Conservation (phyloP, 2,797 vertebrate genomes). For the Adelosebastes latens region DNA sequence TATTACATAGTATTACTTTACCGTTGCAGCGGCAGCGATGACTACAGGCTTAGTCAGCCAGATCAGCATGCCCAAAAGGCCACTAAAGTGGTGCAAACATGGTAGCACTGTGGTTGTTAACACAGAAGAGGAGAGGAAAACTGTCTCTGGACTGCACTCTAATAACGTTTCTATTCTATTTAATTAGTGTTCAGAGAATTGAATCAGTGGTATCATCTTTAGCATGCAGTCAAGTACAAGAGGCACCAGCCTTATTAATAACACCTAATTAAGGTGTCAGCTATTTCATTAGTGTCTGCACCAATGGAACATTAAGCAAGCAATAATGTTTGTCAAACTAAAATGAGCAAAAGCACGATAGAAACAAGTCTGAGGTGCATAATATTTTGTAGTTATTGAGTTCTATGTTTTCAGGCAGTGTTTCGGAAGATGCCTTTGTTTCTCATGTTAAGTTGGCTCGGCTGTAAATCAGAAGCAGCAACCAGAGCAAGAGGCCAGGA, state of each 20-base stretch:
- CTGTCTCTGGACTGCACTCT: background rate
- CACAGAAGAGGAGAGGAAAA: background rate
- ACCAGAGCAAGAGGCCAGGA: conserved; percentile 43
- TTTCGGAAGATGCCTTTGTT: conserved; percentile 1
- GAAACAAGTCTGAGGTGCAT: background rate
- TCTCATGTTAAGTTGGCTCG: background rate
- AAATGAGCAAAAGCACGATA: background rate
- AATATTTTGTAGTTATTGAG: background rate
- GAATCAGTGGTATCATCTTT: background rate
- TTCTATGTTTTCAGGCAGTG: background rate
- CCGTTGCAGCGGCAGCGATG: conserved; percentile 21
- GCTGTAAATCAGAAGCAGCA: conserved; percentile 24
- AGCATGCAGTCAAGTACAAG: background rate
- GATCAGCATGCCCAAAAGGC: background rate
- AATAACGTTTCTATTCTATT: background rate
- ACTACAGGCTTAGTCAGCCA: conserved; percentile 30
- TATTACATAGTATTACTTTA: background rate
- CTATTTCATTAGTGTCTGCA: background rate
- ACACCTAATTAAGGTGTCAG: background rate
- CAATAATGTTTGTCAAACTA: background rate
- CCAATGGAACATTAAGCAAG: background rate
- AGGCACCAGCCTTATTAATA: background rate
- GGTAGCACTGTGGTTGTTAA: background rate
- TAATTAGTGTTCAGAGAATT: background rate
- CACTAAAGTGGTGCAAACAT: background rate